Conservation (phyloP, 2,888 invertebrate genomes). For the Hemithea aestivaria region DNA sequence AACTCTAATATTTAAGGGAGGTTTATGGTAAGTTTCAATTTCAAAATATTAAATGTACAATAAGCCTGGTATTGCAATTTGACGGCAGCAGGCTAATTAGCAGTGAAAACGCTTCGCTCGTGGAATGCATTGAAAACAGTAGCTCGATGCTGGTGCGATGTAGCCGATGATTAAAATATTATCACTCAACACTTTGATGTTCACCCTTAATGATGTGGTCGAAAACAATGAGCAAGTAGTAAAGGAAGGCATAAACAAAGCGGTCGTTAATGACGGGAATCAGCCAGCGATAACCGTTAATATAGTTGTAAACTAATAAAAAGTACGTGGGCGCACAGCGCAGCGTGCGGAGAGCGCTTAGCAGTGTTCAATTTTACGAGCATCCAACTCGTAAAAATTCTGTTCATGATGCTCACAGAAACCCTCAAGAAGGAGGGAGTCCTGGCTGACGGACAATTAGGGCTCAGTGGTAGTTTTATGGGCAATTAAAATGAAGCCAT, state of each 20-base stretch:
- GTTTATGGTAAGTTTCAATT: not conserved
- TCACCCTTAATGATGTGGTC: slow-evolving; percentile 7
- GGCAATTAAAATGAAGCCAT: slow-evolving; percentile 58
- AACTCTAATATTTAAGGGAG: slow-evolving; percentile 1
- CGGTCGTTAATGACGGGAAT: slow-evolving; percentile 22
- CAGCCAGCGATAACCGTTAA: slow-evolving; percentile 26
- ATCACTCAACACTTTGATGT: slow-evolving; percentile 3
- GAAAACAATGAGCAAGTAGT: slow-evolving; percentile 14
- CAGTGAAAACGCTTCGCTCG: too few species aligned
- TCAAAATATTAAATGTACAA: too few species aligned
- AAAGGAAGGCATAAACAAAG: slow-evolving; percentile 26
- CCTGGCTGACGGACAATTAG: slow-evolving; percentile 54
- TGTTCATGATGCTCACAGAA: slow-evolving; percentile 40
- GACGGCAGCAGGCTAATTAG: too few species aligned
- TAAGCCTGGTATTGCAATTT: too few species aligned
- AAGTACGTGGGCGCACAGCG: slow-evolving; percentile 18
- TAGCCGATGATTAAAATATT: too few species aligned
- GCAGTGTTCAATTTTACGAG: slow-evolving; percentile 47
- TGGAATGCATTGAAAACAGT: too few species aligned
- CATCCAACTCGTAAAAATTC: slow-evolving; percentile 53
- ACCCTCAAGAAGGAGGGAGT: slow-evolving; percentile 38
- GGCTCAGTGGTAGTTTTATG: slow-evolving; percentile 63
- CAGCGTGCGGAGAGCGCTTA: slow-evolving; percentile 33
- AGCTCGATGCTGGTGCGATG: too few species aligned
- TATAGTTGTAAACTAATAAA: slow-evolving; percentile 28